These are phyloP conservation scores for Dicyrtoma fusca DNA, from an alignment of 2,888 invertebrate species.

Conservation along the genomic window DNA sequence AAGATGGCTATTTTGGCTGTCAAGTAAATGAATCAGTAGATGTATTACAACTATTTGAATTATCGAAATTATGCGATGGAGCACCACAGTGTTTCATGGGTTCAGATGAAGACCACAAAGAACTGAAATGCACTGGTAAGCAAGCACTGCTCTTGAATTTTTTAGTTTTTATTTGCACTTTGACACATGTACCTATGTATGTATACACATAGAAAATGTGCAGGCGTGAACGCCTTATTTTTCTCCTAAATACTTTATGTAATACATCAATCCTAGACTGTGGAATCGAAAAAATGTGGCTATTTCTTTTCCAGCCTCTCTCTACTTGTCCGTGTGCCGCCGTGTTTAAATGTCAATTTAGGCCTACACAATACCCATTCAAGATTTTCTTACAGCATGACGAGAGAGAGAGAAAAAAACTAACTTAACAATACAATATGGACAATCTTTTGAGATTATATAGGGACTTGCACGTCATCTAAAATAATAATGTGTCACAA, in stretches of 20 bases:
- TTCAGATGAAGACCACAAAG: constrained; percentile 85
- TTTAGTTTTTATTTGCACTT: not conserved
- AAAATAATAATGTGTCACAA: no score
- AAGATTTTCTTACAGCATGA: not conserved
- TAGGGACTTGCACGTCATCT: no score
- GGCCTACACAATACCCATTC: not conserved
- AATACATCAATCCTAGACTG: no score
- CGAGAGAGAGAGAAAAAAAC: not conserved
- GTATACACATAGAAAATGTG: not conserved
- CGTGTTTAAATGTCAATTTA: not conserved
- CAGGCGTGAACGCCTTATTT: constrained; percentile 1
- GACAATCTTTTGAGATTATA: no score
- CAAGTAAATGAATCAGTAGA: constrained; percentile 96
- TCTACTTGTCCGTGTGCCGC: no score
- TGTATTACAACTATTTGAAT: constrained; percentile 90
- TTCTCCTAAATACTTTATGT: no score
- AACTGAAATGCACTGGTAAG: constrained; percentile 93
- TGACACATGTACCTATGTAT: no score
- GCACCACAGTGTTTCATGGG: constrained; percentile 86
- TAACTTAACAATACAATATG: no score
- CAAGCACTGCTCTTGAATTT: constrained; percentile 52
- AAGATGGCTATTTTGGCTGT: constrained; percentile 96
- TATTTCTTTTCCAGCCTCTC: no score
- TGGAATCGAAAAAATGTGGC: no score
- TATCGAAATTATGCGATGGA: constrained; percentile 92